Base-by-base conservation (phyloP, 1,140 invertebrate species). In the Oryctes rhinoceros region DNA sequence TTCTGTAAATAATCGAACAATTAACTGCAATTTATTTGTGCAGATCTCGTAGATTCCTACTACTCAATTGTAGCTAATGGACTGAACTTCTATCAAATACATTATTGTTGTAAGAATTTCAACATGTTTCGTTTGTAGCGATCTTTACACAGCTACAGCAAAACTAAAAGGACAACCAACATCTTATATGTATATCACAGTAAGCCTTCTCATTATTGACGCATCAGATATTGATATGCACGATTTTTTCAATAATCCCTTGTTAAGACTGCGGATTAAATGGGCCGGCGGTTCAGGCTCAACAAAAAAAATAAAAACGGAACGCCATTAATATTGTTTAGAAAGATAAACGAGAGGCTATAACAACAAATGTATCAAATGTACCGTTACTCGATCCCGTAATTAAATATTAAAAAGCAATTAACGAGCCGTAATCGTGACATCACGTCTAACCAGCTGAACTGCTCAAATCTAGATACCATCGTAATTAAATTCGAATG, bases 381-480 rank as follows among this genome's bases (percentile, higher is more conserved):
- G 53, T 59, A 59, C 53, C 53, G 53, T 59, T 59, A 59, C 15
- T n/a, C 18, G 53, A 59, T 59, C 53, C 53, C 53, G 53, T 59
- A 59, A 59, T 59, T 59, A 59, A 59, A 59, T 18, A 59, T 59
- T 59, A 59, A 59, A 59, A 59, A 59, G 53, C 53, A 59, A 59
- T 59, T 59, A 59, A 59, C 53, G 53, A 59, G n/a, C 15, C 6
- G 53, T 59, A 59, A 59, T 59, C 53, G 18, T 18, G 53, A 59
- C 53, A 15, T 15, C n/a, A 18, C 13, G 53, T 59, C 15, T 15
- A 18, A 18, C 15, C 53, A 18, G n/a, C 15, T 59, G 6, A 18
- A 59, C 53, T 59, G 18, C 53, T 59, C 53, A 59, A 59, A 59
- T 59, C 53, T 59, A 59, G 53, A 59, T 59, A 59, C 18, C 13